These are phyloP conservation scores for Eubasilissa splendida DNA, from an alignment of 2,888 invertebrate genomes.

Conservation along the genomic window DNA sequence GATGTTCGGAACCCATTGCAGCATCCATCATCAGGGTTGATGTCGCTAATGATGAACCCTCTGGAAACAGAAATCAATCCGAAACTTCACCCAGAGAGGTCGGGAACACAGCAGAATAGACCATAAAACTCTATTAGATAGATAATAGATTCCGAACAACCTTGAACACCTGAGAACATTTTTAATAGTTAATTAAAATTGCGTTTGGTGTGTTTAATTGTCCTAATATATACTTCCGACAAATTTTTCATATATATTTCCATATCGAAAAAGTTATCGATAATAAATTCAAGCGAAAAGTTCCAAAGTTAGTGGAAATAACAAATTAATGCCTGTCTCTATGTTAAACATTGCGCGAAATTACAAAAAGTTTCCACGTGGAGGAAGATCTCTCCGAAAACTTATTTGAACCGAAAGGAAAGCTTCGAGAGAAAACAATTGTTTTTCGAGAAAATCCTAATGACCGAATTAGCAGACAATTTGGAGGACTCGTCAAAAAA, in stretches of 20 bases:
- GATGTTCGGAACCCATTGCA: too few relatives aligned
- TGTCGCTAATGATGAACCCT: too few relatives aligned
- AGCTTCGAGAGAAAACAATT: background rate
- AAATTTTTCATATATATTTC: background rate
- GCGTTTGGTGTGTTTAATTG: too few relatives aligned
- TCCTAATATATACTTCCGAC: too few relatives aligned
- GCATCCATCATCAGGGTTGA: too few relatives aligned
- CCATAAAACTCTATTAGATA: too few relatives aligned
- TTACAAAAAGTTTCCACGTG: background rate
- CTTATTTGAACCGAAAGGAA: background rate
- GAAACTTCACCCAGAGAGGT: too few relatives aligned
- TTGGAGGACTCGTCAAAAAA: background rate
- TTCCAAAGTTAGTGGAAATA: background rate
- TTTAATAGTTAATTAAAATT: too few relatives aligned
- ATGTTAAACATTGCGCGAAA: background rate
- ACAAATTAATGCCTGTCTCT: background rate
- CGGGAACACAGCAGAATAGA: too few relatives aligned
- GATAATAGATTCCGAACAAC: too few relatives aligned
- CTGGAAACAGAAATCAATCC: too few relatives aligned
- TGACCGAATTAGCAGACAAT: constrained; percentile 16
- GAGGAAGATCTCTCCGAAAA: background rate
- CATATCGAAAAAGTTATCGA: constrained; percentile 21
- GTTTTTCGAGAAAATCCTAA: background rate
- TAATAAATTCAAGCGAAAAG: constrained; percentile 15
- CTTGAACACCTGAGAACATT: too few relatives aligned